A percentile compares a stretch with the other conserved stretches of the same genome.
These are phyloP conservation scores for Platorchestia sp. DNA, from an alignment of 1,140 invertebrate genomes.

Conservation along the genomic window DNA sequence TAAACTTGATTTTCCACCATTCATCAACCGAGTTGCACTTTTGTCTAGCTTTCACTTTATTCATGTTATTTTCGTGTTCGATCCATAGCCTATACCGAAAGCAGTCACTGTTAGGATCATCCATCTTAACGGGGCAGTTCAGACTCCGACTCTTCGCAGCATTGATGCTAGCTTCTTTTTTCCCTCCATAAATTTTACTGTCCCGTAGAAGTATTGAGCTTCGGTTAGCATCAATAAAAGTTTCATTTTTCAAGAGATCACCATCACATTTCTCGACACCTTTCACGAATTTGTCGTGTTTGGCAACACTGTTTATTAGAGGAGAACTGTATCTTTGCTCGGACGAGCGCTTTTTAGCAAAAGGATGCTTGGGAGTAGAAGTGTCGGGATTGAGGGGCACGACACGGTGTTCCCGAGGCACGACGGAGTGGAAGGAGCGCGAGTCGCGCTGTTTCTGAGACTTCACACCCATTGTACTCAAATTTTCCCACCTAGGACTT, in stretches of 20 bases:
- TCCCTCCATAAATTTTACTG: background rate
- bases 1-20: background rate
- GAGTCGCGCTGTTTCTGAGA: background rate
- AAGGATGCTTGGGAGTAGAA: background rate
- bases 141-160: background rate
- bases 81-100: slow-evolving; percentile 21
- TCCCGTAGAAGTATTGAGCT: background rate
- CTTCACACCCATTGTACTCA: background rate
- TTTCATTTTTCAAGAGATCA: background rate
- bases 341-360: background rate
- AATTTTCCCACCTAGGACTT: background rate
- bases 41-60: slow-evolving; percentile 2
- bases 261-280: background rate
- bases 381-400: background rate
- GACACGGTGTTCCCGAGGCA: background rate
- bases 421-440: background rate
- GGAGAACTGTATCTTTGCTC: background rate
- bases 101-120: background rate
- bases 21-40: background rate
- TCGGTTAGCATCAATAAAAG: background rate
- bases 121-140: background rate
- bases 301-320: background rate
- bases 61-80: slow-evolving; percentile 27
- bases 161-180: background rate
- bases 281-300: background rate